Conservation (phyloP, 2,113 vertebrate species). For the Zosterops borbonicus region DNA sequence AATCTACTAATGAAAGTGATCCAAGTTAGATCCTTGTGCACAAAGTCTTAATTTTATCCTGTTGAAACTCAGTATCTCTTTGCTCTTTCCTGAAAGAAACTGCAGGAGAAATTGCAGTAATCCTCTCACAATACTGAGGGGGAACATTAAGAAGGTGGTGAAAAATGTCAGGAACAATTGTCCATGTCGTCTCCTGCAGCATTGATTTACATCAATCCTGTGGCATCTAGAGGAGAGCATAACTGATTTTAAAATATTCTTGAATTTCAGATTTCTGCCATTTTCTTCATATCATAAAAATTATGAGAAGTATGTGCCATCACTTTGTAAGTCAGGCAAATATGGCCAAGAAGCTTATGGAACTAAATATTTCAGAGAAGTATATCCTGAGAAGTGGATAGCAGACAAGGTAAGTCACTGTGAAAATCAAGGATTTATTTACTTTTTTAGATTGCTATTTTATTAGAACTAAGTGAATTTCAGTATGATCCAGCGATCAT, state of each 20-base stretch:
- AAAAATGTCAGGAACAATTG: not conserved
- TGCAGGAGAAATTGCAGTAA: not conserved
- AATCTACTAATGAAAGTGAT: not conserved
- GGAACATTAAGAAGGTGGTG: not conserved
- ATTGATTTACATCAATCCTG: not conserved
- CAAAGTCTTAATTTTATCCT: not conserved
- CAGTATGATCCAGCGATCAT: not conserved
- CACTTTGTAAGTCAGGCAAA: constrained; percentile 67
- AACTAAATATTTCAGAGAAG: constrained; percentile 75
- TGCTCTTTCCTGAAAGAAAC: not conserved
- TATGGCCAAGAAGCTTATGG: constrained; percentile 63
- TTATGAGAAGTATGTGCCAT: constrained; percentile 64
- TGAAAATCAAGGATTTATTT: not conserved
- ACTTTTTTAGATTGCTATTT: not conserved
- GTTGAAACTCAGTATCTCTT: not conserved
- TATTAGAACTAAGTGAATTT: not conserved
- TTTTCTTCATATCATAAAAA: constrained; percentile 75
- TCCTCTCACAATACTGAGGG: not conserved
- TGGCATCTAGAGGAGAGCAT: not conserved
- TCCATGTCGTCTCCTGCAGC: not conserved
- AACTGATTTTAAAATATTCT: constrained; percentile 6
- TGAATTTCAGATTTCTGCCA: constrained; percentile 79
- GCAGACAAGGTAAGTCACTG: constrained; percentile 73
- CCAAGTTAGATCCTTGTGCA: not conserved
- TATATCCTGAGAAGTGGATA: constrained; percentile 72